phyloP scores from a whole-genome alignment of 2,888 invertebrate genomes.

The Spisula subtruncata region DNA sequence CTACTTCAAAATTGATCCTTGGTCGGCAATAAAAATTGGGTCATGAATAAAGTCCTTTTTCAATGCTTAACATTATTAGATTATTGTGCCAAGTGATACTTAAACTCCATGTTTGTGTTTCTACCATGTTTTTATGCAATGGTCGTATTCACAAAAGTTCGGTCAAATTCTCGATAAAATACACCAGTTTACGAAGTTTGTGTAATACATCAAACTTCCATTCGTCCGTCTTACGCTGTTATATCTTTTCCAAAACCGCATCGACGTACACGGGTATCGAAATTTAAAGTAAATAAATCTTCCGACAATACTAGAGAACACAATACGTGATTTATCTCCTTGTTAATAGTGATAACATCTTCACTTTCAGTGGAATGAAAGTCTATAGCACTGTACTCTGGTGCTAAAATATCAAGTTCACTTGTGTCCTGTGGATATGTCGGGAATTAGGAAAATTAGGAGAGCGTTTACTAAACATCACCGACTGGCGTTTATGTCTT shows the following conservation, averaged over 20 bases:
- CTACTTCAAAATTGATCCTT: not conserved
- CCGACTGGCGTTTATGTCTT: not conserved
- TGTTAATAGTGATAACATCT: not conserved
- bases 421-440: not conserved
- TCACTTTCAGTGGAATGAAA: slow-evolving; percentile 19
- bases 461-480: not conserved
- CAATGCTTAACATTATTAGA: not conserved
- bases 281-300: not conserved
- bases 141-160: not conserved
- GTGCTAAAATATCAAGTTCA: slow-evolving; percentile 8
- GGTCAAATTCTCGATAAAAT: not conserved
- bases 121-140: not conserved
- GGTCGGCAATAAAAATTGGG: not conserved
- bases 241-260: not conserved
- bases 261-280: not conserved
- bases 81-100: not conserved
- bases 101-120: no score
- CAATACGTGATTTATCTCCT: not conserved
- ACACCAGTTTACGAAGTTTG: not conserved
- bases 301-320: not conserved
- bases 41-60: not conserved
- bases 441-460: not conserved
- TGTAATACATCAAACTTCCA: not conserved
- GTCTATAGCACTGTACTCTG: slow-evolving; percentile 8
- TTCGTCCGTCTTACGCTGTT: not conserved